Percentiles rank a stretch among this genome's conserved stretches.
phyloP scores from a whole-genome alignment of 2,797 vertebrate genomes.

The Calcarius lapponicus region DNA sequence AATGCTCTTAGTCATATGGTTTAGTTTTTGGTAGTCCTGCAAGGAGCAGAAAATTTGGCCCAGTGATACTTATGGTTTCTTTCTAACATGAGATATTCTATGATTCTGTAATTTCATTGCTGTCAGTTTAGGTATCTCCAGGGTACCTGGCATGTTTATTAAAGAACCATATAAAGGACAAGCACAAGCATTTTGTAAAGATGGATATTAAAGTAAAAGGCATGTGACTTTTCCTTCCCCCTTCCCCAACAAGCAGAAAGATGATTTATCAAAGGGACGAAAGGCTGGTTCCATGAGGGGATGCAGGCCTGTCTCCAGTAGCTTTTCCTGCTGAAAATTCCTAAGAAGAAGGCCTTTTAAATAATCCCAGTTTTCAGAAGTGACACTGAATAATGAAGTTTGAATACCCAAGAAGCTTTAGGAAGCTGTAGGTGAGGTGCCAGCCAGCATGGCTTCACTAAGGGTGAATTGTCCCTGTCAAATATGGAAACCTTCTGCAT shows the following conservation, averaged over 20 bases:
- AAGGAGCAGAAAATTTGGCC: neutral
- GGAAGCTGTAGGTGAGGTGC: neutral
- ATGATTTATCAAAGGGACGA: neutral
- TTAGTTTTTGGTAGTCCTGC: neutral
- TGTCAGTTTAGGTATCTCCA: neutral
- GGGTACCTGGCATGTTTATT: neutral
- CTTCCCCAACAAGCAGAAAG: neutral
- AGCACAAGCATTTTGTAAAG: neutral
- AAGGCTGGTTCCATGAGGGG: fast-evolving
- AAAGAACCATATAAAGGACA: neutral
- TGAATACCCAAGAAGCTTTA: neutral
- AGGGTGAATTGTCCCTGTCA: neutral
- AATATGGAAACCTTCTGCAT: neutral
- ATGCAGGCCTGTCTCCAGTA: neutral
- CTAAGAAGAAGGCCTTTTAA: neutral
- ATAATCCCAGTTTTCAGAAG: neutral
- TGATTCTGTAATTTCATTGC: neutral
- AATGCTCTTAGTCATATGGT: neutral
- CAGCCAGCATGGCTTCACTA: neutral
- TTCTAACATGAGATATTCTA: neutral
- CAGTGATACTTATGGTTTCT: fast-evolving
- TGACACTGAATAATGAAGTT: neutral
- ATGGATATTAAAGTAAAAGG: neutral
- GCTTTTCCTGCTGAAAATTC: neutral
- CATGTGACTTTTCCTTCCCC: neutral